Evolutionary conservation across 53 echinoderm and acorn worm genomes (phyloP), one percentile per base, ranked within the genome.

Genomic region (Echinarachnius parma): DNA sequence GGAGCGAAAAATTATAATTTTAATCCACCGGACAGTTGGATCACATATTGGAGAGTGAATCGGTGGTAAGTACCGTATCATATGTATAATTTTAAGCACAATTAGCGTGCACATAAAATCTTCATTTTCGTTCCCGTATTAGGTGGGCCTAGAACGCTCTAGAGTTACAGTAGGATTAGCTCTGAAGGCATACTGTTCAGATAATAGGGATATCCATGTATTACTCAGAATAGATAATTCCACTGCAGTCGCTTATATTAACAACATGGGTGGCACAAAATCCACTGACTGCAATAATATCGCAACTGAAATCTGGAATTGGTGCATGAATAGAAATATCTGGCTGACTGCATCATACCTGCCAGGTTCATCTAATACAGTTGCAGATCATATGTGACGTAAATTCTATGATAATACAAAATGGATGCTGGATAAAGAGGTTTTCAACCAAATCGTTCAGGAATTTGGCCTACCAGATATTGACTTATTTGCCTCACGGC

Each of bases 401-500:
- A 19, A 75, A 59, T 81, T 76, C 29, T 34, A 28, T 24, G n/a
- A n/a, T n/a, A 76, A 60, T 3, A 8, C 47, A 4, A 69, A 86
- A 48, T 86, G 77, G 68, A 66, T 53, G 72, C 47, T 82, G 35
- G 28, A 83, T 49, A 50, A 11, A 26, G 15, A 32, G 1, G 44
- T 72, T 20, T 78, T 78, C 47, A 9, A 3, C 36, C 31, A 31
- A 53, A 2, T 78, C 8, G 48, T 36, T 24, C 30, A 52, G 8
- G 27, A 13, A 21, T 84, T 60, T 78, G 71, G 78, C 1, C 44
- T 11, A 33, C 86, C 86, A 59, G 70, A 86, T 4, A 62, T 86
- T 48, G 82, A 82, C 44, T 53, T 86, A 25, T 82, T 86, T 77
- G 87, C 83, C 18, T 53, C 81, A 3, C 37, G 82, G 14, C 56